phyloP scores from a whole-genome alignment of 2,113 vertebrate genomes.

The Vireo altiloquus region DNA sequence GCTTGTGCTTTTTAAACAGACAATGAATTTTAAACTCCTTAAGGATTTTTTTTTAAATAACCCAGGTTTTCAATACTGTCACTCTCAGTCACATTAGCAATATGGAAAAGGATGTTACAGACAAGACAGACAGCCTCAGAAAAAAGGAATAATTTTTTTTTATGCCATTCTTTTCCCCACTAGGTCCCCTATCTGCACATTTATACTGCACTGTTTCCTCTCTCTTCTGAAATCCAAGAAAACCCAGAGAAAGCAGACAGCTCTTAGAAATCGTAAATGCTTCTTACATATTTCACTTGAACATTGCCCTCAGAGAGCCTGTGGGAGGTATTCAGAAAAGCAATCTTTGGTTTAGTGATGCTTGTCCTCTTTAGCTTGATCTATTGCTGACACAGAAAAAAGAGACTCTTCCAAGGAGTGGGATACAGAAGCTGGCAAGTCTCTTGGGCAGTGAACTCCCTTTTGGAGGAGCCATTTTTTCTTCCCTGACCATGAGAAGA shows the following conservation, averaged over 20 bases:
- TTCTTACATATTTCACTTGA: conserved; percentile 28
- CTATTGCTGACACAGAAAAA: not conserved
- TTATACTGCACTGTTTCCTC: not conserved
- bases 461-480: not conserved
- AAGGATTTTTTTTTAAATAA: not conserved
- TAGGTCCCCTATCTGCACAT: not conserved
- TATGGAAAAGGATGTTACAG: not conserved
- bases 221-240: not conserved
- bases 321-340: conserved; percentile 5
- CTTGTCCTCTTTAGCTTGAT: not conserved
- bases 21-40: not conserved
- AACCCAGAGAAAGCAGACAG: not conserved
- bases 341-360: not conserved
- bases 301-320: not conserved
- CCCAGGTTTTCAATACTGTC: not conserved
- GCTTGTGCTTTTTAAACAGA: not conserved
- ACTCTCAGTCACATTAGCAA: not conserved
- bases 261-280: not conserved
- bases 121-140: not conserved
- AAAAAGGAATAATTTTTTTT: not conserved
- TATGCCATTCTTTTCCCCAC: not conserved
- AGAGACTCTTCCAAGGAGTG: not conserved
- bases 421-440: not conserved
- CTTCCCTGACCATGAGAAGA: rapidly evolving
- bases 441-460: not conserved